Evolutionary conservation across 2,888 invertebrate species (phyloP).

Genomic region (Idaea aversata): DNA sequence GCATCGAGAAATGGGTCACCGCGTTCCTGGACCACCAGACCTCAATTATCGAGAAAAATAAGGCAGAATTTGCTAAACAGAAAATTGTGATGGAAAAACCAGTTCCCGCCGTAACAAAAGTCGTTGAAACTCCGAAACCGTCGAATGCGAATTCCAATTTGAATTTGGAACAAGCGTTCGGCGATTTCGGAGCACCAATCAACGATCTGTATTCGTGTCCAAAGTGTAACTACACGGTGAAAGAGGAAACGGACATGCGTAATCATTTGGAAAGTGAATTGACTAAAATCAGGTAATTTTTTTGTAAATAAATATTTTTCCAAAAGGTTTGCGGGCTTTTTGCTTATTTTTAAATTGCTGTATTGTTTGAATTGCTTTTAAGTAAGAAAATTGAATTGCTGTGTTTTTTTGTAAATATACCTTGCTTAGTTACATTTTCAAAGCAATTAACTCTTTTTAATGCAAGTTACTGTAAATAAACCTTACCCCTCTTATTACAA

Average conservation of each 20-base stretch:
- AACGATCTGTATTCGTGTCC: conserved; percentile 53
- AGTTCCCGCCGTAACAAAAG: conserved; percentile 17
- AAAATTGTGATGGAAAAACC: conserved; percentile 36
- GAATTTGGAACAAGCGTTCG: conserved; percentile 55
- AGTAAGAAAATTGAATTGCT: neutral
- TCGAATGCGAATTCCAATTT: conserved; percentile 11
- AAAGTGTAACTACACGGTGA: conserved; percentile 47
- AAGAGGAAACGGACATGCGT: conserved; percentile 49
- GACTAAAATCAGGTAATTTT: conserved; percentile 60
- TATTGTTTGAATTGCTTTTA: neutral
- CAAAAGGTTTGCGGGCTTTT: neutral
- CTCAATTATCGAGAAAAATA: conserved; percentile 44
- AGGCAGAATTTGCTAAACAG: conserved; percentile 45
- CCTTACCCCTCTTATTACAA: neutral
- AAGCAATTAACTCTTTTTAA: neutral
- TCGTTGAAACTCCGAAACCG: conserved; percentile 13
- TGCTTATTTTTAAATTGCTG: conserved; percentile 1
- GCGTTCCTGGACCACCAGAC: conserved; percentile 54
- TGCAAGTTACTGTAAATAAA: neutral
- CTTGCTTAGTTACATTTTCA: neutral
- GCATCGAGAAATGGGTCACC: conserved; percentile 78
- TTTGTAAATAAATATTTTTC: conserved; percentile 3
- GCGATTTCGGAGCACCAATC: conserved; percentile 48
- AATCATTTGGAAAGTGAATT: conserved; percentile 66
- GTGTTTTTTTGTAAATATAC: neutral